Percentiles rank a stretch among this genome's conserved stretches.
Evolutionary conservation across 2,888 invertebrate species (phyloP).

Genomic region (Latrodectus hesperus): DNA sequence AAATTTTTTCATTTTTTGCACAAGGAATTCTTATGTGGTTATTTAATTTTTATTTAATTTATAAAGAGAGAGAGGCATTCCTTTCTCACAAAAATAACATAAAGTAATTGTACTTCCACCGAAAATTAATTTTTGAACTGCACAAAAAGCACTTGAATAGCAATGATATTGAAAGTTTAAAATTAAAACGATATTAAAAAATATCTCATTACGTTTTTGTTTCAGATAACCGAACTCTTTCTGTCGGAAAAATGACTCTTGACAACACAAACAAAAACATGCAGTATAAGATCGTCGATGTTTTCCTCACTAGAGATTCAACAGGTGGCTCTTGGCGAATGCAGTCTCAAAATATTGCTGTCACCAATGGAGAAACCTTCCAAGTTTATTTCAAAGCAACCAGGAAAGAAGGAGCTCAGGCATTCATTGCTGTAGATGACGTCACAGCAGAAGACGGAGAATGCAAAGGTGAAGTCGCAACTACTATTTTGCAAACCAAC

Average conservation of each 20-base stretch:
- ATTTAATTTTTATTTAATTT: too few relatives aligned
- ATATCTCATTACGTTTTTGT: background rate
- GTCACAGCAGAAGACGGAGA: constrained; percentile 24
- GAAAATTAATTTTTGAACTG: too few relatives aligned
- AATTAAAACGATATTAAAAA: too few relatives aligned
- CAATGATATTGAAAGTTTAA: background rate
- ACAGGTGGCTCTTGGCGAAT: constrained; percentile 25
- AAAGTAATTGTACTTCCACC: too few relatives aligned
- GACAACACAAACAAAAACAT: constrained; percentile 47
- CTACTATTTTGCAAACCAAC: too few relatives aligned
- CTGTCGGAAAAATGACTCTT: constrained; percentile 35
- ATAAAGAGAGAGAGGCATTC: too few relatives aligned
- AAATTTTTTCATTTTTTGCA: too few relatives aligned
- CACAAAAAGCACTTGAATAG: background rate
- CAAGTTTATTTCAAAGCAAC: constrained; percentile 50
- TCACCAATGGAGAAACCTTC: constrained; percentile 10
- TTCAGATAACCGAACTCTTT: constrained; percentile 29
- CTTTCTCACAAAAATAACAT: too few relatives aligned
- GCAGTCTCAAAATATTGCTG: background rate
- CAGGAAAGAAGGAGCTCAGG: constrained; percentile 27
- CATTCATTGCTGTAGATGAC: constrained; percentile 58
- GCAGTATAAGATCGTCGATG: constrained; percentile 12
- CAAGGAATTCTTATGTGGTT: too few relatives aligned
- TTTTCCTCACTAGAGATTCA: background rate
- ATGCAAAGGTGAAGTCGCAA: constrained; percentile 22